A percentile compares a stretch with the other conserved stretches of the same genome.
Evolutionary conservation across 1,140 invertebrate species (phyloP).

Genomic region (Zelostemma sp.): DNA sequence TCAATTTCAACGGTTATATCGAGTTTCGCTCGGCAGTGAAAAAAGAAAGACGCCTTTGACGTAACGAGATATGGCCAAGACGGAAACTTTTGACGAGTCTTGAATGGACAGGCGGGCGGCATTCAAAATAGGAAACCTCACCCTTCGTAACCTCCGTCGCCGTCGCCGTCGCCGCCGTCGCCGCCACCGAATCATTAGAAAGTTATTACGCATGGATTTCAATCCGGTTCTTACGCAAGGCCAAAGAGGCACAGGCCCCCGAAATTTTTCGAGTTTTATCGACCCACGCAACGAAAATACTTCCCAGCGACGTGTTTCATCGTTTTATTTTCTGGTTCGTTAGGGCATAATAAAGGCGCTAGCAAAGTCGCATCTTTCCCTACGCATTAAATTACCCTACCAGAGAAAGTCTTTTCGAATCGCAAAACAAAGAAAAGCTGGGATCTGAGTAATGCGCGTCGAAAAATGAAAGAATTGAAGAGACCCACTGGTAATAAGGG

Average conservation of each 20-base stretch:
- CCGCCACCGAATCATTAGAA: constrained; percentile 4
- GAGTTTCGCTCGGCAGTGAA: neutral
- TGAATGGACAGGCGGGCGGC: no score
- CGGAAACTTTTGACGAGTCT: neutral
- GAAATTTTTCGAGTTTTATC: neutral
- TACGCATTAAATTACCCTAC: no score
- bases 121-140: neutral
- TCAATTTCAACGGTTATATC: neutral
- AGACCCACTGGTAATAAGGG: neutral
- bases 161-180: no score
- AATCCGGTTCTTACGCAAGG: constrained; percentile 4
- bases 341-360: neutral
- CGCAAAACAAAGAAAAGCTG: neutral
- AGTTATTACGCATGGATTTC: neutral
- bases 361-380: no score
- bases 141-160: no score
- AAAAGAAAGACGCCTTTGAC: neutral
- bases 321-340: neutral
- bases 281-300: neutral
- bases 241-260: neutral
- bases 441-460: neutral
- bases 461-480: neutral
- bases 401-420: no score
- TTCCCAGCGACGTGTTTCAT: neutral
- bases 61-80: neutral